Conservation (phyloP, 2,888 invertebrate species). For the Monochamus alternatus region DNA sequence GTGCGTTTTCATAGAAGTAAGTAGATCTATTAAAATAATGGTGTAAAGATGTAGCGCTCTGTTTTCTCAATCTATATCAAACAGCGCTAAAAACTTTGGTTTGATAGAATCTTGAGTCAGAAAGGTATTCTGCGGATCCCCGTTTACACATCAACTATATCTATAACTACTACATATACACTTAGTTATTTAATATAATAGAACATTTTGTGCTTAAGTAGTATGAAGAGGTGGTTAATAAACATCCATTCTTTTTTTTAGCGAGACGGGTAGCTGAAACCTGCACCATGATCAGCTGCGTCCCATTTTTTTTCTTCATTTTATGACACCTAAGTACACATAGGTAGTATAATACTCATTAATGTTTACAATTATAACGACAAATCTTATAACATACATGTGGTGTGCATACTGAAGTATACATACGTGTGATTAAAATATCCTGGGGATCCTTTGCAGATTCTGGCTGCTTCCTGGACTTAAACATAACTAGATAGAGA, state of each 20-base stretch:
- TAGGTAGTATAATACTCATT: conserved; percentile 45
- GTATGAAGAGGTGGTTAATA: conserved; percentile 51
- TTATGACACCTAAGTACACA: conserved; percentile 53
- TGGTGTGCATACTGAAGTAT: conserved; percentile 42
- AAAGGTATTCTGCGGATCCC: conserved; percentile 23
- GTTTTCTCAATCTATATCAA: conserved; percentile 5
- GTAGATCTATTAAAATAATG: too few species aligned
- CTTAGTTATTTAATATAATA: conserved; percentile 51
- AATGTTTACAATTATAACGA: conserved; percentile 54
- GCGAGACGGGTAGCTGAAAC: conserved; percentile 51
- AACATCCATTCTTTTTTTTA: conserved; percentile 55
- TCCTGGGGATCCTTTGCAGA: conserved; percentile 40
- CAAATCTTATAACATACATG: conserved; percentile 42
- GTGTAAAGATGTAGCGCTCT: background rate
- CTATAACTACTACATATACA: conserved; percentile 57
- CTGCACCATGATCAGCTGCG: conserved; percentile 59
- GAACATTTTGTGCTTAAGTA: conserved; percentile 56
- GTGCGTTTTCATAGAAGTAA: too few species aligned
- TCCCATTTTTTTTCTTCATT: conserved; percentile 52
- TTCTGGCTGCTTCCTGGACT: conserved; percentile 40
- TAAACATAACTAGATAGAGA: conserved; percentile 43
- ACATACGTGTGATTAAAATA: conserved; percentile 41
- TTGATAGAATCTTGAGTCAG: conserved; percentile 1
- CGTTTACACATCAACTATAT: conserved; percentile 43
- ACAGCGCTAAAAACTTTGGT: background rate